Evolutionary conservation across 2,113 vertebrate genomes (phyloP).

Genomic region (Felis catus): F.catus_Fca126_mat1.0 CM031424.1:23357501-23358000

Average conservation of each 20-base stretch:
- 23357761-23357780: not conserved
- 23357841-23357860: not conserved
- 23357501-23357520: conserved; percentile 22
- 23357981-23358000: not conserved
- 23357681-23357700: conserved; percentile 6
- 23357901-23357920: not conserved
- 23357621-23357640: not conserved
- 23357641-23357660: not conserved
- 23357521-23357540: not conserved
- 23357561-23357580: not conserved
- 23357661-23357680: not conserved
- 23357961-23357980: not conserved
- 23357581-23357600: not conserved
- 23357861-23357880: not conserved
- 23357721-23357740: not conserved
- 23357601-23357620: not conserved
- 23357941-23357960: not conserved
- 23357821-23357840: not conserved
- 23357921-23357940: not conserved
- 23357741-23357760: not conserved
- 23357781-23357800: not conserved
- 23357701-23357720: not conserved
- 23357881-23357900: not conserved
- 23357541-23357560: not conserved
- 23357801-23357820: not conserved